These are phyloP conservation scores for Nudaria mundana DNA, from an alignment of 2,888 invertebrate species.

Conservation along the genomic window DNA sequence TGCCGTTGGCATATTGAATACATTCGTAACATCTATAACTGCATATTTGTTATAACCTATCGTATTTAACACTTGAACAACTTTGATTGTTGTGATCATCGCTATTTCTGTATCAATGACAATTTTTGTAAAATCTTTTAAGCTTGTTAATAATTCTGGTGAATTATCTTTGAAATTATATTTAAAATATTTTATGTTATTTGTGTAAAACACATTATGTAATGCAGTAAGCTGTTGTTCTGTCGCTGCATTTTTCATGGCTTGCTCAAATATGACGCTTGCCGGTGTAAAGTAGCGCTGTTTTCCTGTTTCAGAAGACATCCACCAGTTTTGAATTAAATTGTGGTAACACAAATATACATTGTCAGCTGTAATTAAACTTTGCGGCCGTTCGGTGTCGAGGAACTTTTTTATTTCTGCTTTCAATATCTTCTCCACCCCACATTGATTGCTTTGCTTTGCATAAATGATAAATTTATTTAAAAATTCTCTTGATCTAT, in stretches of 20 bases:
- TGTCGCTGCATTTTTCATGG: conserved; percentile 7
- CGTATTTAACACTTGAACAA: conserved; percentile 4
- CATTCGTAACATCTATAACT: conserved; percentile 6
- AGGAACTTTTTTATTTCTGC: conserved; percentile 9
- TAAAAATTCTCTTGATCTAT: conserved; percentile 13
- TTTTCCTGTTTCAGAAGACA: conserved; percentile 1
- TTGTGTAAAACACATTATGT: conserved; percentile 1
- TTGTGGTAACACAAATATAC: conserved; percentile 20
- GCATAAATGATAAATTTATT: conserved; percentile 18
- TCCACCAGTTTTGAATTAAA: conserved; percentile 19
- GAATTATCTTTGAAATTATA: background rate
- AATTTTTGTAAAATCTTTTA: background rate
- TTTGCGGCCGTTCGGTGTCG: background rate
- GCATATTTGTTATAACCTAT: background rate
- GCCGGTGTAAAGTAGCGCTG: conserved; percentile 7
- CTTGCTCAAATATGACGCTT: conserved; percentile 9
- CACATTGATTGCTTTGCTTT: conserved; percentile 16
- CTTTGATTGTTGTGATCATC: conserved; percentile 3
- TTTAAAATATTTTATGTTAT: background rate
- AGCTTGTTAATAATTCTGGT: background rate
- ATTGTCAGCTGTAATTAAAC: conserved; percentile 9
- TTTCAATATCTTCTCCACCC: conserved; percentile 11
- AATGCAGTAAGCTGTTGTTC: conserved; percentile 10
- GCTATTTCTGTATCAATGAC: conserved; percentile 1
- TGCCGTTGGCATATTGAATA: background rate